Percentiles rank a stretch among this genome's conserved stretches.
Evolutionary conservation across 2,113 vertebrate species (phyloP).

Genomic region (Caloenas nicobarica): DNA sequence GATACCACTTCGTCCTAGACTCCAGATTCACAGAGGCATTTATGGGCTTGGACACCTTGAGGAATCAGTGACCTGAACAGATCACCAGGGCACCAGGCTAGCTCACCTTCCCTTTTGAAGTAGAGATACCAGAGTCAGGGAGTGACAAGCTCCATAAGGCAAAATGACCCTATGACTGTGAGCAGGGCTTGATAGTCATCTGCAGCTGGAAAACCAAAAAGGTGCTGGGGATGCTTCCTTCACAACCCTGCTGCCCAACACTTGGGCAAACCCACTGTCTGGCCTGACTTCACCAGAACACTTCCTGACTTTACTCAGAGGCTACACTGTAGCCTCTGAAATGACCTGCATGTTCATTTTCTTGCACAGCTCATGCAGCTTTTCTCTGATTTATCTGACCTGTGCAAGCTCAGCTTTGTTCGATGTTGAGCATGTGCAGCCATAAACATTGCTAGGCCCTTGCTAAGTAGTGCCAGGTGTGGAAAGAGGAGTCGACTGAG

Average conservation of each 20-base stretch:
- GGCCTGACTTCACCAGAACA: not conserved
- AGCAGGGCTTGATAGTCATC: not conserved
- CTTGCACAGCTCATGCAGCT: not conserved
- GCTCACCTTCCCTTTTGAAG: not conserved
- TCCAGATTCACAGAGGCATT: not conserved
- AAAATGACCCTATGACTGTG: not conserved
- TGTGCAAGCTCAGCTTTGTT: not conserved
- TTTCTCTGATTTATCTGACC: not conserved
- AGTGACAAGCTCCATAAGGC: not conserved
- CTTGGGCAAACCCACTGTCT: not conserved
- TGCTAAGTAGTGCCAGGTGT: accelerated
- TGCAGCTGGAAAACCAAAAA: no score
- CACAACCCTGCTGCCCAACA: accelerated
- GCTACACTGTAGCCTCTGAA: not conserved
- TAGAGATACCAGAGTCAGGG: accelerated
- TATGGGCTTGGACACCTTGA: not conserved
- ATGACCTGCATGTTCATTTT: not conserved
- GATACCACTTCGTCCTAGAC: not conserved
- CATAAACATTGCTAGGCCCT: not conserved
- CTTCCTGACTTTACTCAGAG: not conserved
- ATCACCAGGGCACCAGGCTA: not conserved
- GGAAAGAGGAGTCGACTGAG: not conserved
- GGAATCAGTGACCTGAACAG: no score
- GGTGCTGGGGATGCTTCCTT: not conserved
- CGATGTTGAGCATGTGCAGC: accelerated